These are phyloP conservation scores for Pyrochroa serraticornis DNA, from an alignment of 2,888 invertebrate genomes.

Conservation along the genomic window DNA sequence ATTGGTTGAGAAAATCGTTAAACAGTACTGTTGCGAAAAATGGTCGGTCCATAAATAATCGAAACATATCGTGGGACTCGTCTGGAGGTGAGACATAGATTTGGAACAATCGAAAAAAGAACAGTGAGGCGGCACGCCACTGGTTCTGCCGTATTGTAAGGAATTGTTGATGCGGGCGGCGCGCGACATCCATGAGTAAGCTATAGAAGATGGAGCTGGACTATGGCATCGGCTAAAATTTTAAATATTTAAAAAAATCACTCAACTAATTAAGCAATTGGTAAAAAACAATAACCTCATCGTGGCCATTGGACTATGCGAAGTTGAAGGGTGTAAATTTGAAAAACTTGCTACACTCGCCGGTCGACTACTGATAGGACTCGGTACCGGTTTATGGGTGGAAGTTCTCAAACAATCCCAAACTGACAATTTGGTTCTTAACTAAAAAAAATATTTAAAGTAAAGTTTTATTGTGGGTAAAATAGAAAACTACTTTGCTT, in stretches of 20 bases:
- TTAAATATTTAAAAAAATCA: constrained; percentile 39
- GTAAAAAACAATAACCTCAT: constrained; percentile 51
- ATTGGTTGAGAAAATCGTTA: constrained; percentile 1
- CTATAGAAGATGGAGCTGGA: constrained; percentile 50
- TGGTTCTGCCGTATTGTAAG: constrained; percentile 36
- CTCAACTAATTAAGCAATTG: not conserved
- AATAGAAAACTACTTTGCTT: constrained; percentile 6
- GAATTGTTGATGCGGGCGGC: constrained; percentile 46
- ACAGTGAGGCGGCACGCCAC: constrained; percentile 53
- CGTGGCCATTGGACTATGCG: constrained; percentile 62
- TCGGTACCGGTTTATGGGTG: constrained; percentile 41
- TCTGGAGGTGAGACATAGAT: constrained; percentile 43
- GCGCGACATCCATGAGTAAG: constrained; percentile 47
- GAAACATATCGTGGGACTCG: constrained; percentile 85
- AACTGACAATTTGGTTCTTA: constrained; percentile 50
- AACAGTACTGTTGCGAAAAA: not conserved
- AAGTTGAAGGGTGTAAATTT: constrained; percentile 53
- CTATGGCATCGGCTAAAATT: constrained; percentile 60
- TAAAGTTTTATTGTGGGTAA: not conserved
- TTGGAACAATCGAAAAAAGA: constrained; percentile 48
- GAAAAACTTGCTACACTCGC: constrained; percentile 34
- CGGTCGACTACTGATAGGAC: constrained; percentile 47
- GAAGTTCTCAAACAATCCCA: constrained; percentile 47
- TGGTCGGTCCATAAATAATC: constrained; percentile 89
- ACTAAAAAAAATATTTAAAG: constrained; percentile 34